A percentile compares a stretch with the other conserved stretches of the same genome.
These are phyloP conservation scores for Erebia epiphron DNA, from an alignment of 2,888 invertebrate species.

Conservation along the genomic window DNA sequence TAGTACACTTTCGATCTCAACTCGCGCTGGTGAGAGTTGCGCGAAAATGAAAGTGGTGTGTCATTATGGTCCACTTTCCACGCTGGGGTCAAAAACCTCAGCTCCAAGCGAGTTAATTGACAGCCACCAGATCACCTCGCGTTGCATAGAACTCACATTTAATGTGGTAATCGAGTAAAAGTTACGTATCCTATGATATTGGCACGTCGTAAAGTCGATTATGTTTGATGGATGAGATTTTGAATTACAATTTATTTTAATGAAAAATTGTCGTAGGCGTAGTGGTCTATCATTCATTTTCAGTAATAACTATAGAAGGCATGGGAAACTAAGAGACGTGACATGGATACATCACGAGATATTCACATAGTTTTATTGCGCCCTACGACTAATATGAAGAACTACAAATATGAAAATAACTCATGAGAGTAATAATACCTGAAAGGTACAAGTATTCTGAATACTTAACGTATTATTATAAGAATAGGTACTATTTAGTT, in stretches of 20 bases:
- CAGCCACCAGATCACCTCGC: constrained; percentile 48
- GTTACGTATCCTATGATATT: constrained; percentile 26
- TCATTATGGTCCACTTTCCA: constrained; percentile 81
- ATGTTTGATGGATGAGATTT: constrained; percentile 22
- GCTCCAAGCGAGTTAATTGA: constrained; percentile 65
- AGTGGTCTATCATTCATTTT: too few relatives aligned
- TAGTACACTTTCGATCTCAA: constrained; percentile 81
- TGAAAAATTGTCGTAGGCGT: too few relatives aligned
- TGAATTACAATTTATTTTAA: not conserved
- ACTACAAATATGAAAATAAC: too few relatives aligned
- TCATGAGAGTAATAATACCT: too few relatives aligned
- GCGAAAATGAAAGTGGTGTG: constrained; percentile 85
- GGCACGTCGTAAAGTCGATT: constrained; percentile 18
- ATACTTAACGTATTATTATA: too few relatives aligned
- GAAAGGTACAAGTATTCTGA: too few relatives aligned
- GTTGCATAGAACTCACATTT: constrained; percentile 20
- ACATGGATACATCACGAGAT: too few relatives aligned
- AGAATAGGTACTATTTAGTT: too few relatives aligned
- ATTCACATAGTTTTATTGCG: too few relatives aligned
- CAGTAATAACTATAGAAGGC: too few relatives aligned
- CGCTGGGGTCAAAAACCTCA: constrained; percentile 73
- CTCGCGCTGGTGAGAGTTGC: constrained; percentile 81
- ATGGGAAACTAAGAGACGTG: too few relatives aligned
- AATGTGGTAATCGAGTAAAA: constrained; percentile 31
- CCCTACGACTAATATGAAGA: too few relatives aligned